Base-by-base conservation (phyloP, 2,797 vertebrate genomes). In the Phrynocephalus forsythii region DNA sequence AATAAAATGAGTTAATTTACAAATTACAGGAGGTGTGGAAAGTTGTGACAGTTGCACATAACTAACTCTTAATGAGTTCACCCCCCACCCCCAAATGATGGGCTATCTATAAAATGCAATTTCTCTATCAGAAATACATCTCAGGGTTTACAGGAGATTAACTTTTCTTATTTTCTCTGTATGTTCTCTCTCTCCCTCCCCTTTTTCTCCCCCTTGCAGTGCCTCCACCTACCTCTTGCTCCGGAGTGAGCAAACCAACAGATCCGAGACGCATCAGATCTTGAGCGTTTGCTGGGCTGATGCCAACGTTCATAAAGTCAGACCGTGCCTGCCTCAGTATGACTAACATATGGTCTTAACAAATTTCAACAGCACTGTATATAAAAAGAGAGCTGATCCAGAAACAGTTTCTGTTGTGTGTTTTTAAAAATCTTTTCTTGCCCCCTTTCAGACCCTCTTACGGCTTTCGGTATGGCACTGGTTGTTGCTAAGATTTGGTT, bases 331-430 rank as follows among this genome's bases (percentile, higher is more conserved):
- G 78, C 69, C 88, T 93, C 88, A 92, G 85, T 95, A 96, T 91
- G 91, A 94, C 91, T 96, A 96, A 88, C 95, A 96, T 94, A 96
- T 95, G 94, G 92, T 95, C 93, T 95, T 94, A 95, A 91, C 83
- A 93, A 95, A 95, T 96, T 95, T 96, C 88, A 93, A 89, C 90
- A 93, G 91, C 87, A 79, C 77, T 92, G 24, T 91, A 80, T 89
- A 88, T 85, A 88, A 85, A 91, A 94, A 95, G 82, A 86, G 50
- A 95, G 89, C 38, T 94, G 81, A 84, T 96, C 88, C 91, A 94
- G 93, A 95, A 95, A 93, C 87, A 66, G 28, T 92, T 92, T 95
- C 91, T 96, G 87, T 90, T 94, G 89, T 87, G 91, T 91, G 92
- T 79, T 69, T 85, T 73, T 73, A 56, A 67, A 73, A 67, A 79